These are phyloP conservation scores for Montipora efflorescens DNA, from an alignment of 64 coral and sea anemone genomes.

Conservation along the genomic window DNA sequence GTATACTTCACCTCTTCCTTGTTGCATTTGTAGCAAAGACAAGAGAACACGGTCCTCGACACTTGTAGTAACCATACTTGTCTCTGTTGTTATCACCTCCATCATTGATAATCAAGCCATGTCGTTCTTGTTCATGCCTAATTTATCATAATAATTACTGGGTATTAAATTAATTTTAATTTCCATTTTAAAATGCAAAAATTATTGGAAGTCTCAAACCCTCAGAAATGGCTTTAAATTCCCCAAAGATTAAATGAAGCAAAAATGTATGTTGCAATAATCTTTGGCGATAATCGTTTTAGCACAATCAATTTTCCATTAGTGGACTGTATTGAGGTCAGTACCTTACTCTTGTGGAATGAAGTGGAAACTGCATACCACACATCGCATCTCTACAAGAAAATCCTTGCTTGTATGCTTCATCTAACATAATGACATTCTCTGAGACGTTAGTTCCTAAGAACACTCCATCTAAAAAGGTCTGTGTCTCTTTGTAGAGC, in stretches of 20 bases:
- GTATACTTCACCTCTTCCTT: conserved; percentile 57
- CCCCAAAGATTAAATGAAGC: no score
- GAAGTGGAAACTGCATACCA: conserved; percentile 26
- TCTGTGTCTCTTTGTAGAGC: conserved; percentile 45
- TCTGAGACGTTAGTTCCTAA: conserved; percentile 37
- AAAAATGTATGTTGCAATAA: no score
- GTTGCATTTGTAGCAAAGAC: conserved; percentile 72
- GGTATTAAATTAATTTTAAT: no score
- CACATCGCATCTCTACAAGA: conserved; percentile 39
- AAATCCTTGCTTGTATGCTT: conserved; percentile 44
- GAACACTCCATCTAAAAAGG: conserved; percentile 9
- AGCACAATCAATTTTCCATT: no score
- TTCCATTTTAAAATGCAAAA: no score
- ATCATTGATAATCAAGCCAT: conserved; percentile 19
- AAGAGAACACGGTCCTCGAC: conserved; percentile 42
- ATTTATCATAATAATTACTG: no score
- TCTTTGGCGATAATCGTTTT: no score
- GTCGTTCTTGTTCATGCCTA: conserved; percentile 55
- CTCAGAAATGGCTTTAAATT: no score
- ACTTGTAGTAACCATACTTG: conserved; percentile 70
- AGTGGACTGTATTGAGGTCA: not conserved
- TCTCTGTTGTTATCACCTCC: conserved; percentile 62
- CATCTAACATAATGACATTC: conserved; percentile 50
- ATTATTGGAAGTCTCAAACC: no score
- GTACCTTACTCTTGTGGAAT: conserved; percentile 56